Evolutionary conservation across 92 coral and sea anemone genomes (phyloP), one percentile per base, ranked within the genome.

Genomic region (Umimayanthus kanabou): DNA sequence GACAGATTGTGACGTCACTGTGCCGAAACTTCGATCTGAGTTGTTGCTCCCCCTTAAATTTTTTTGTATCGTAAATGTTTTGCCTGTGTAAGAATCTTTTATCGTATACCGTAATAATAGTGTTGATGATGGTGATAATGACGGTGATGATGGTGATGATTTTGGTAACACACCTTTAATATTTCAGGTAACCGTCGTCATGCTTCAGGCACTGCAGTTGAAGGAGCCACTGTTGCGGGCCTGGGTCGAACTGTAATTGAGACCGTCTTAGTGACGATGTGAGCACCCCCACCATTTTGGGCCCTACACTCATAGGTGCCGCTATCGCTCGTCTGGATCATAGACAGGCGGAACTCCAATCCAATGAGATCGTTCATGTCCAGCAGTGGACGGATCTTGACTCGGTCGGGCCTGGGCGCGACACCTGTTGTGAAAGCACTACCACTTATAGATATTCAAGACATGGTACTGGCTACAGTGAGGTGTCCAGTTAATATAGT

Each of bases 261-360:
- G 74, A 70, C 87, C 30, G 58, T 57, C 67, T 29, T 83, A 23
- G 87, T 83, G 4, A 18, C 28, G 65, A 83, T 78, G 78, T 70
- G 43, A 43, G 40, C 77, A 4, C 77, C 76, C n/a, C 37, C 4
- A 4, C 78, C 78, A 71, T 83, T 83, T 45, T 42, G 67, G 55
- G 66, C 87, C 78, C 16, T 83, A 28, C 87, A 83, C 65, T 83
- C 67, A n/a, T 83, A 83, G 2, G 66, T 83, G 66, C 87, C 87
- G 26, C 87, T 83, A 30, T 83, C 87, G 47, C 33, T 30, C 45
- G 61, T 50, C 42, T 28, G 77, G 15, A 83, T 83, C 87, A 83
- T 28, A 4, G 66, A 69, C 67, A 83, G 57, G 23, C 73, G 77
- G 26, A 70, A 83, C 33, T 26, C 66, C n/a, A 83, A 78, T 23